Percentiles rank a stretch among this genome's conserved stretches.
phyloP scores from a whole-genome alignment of 2,113 vertebrate genomes.

The Anthoscopus minutus region DNA sequence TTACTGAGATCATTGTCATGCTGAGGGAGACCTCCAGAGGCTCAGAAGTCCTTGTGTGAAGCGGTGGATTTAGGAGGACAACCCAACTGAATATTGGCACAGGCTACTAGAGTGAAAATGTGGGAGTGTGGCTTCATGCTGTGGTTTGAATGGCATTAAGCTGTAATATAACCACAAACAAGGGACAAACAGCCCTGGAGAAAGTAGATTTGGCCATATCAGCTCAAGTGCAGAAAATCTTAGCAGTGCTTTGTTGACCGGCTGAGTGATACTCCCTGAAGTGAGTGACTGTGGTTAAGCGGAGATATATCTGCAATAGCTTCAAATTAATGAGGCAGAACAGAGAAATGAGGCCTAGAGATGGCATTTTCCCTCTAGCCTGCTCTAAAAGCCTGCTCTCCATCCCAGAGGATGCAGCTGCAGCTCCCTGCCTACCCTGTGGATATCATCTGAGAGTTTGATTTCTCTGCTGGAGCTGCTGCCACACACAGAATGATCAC shows the following conservation, averaged over 20 bases:
- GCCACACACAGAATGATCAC: neutral
- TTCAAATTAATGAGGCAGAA: neutral
- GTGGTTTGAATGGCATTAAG: neutral
- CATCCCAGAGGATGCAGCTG: neutral
- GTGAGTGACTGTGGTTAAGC: neutral
- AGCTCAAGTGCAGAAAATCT: neutral
- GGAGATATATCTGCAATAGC: rapidly evolving
- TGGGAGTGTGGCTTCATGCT: neutral
- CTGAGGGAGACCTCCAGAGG: neutral
- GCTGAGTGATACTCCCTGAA: neutral
- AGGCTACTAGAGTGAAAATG: neutral
- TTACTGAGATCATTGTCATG: neutral
- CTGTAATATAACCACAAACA: neutral
- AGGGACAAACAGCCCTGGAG: neutral
- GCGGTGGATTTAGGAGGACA: neutral
- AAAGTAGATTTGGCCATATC: neutral
- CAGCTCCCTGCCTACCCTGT: neutral
- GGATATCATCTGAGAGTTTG: neutral
- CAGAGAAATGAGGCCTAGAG: neutral
- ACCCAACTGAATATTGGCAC: rapidly evolving
- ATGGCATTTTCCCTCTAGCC: neutral
- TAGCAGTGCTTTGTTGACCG: neutral
- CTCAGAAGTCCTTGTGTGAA: neutral
- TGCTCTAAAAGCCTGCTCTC: neutral
- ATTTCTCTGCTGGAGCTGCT: neutral